Evolutionary conservation across 2,113 vertebrate species (phyloP), one percentile per base, ranked within the genome.

Genomic region (Peromyscus polionotus): DNA sequence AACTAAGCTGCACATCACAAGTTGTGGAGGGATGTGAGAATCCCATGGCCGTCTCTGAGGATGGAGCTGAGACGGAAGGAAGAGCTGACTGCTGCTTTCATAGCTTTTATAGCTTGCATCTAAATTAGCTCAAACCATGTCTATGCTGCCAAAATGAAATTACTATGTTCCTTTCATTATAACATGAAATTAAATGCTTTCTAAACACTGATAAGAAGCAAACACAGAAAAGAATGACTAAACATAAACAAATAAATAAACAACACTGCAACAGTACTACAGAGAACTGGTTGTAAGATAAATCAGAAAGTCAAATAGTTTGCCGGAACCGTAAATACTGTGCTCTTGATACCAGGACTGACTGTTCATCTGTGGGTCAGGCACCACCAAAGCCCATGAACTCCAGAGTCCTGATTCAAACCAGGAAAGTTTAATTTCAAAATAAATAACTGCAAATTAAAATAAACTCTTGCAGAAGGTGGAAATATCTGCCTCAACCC

Each of bases 101-200:
- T 4, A 19, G 72, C 22, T 54, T 39, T 91, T 61, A 83, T 7
- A 31, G 73, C 19, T 90, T 48, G 61, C 24, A 92, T 87, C 22
- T 77, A 87, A 90, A 75, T 81, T 61, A 90, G 79, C 73, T 81
- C 45, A 57, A 86, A 36, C 14, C 42, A 28, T 42, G 39, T 31
- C 70, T 79, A 63, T 36, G 19, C 68, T 83, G 51, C 36, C 92
- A 89, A 89, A 73, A 79, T 22, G 13, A 95, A 89, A 95, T 92
- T n/a, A 83, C 28, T 39, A 1, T 39, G 54, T 76, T 68, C 20
- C 84, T n/a, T 79, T 63, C 5, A 51, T 65, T 13, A n/a, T 61
- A 36, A 33, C 33, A 73, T 17, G 33, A 54, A 93, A 85, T 79
- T 36, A 83, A 92, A 73, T 51, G 89, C 72, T 93, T 91, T 83